These are phyloP conservation scores for Tiliacea aurago DNA, from an alignment of 2,888 invertebrate genomes.

Conservation along the genomic window DNA sequence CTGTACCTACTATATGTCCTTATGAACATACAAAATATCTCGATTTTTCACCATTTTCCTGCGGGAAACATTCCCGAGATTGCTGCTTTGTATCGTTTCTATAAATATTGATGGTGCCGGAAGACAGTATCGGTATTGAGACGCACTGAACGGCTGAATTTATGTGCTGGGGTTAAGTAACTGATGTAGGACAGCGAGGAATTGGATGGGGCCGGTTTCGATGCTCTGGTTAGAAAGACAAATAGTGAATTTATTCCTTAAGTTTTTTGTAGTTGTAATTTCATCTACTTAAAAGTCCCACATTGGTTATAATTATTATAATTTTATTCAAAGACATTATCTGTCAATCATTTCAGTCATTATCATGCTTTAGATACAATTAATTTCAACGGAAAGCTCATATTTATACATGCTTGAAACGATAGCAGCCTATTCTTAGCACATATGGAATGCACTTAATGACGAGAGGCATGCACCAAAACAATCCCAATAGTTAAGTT, in stretches of 20 bases:
- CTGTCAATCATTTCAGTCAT: not conserved
- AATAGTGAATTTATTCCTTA: not conserved
- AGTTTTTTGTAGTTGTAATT: not conserved
- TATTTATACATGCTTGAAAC: not conserved
- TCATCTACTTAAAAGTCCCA: not conserved
- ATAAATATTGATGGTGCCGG: constrained; percentile 45
- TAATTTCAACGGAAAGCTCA: not conserved
- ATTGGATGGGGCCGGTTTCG: constrained; percentile 13
- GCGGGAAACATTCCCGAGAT: constrained; percentile 14
- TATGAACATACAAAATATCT: constrained; percentile 10
- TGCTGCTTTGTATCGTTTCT: constrained; percentile 14
- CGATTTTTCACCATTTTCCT: constrained; percentile 23
- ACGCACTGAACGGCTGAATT: constrained; percentile 2
- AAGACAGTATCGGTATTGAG: constrained; percentile 20
- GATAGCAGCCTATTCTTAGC: not conserved
- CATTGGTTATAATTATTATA: not conserved
- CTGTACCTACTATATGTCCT: not conserved
- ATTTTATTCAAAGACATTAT: not conserved
- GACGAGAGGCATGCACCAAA: not conserved
- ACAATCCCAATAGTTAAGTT: constrained; percentile 11
- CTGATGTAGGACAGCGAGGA: not conserved
- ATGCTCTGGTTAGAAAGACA: not conserved
- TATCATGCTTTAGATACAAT: not conserved
- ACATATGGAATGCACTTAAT: constrained; percentile 6
- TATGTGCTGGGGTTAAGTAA: constrained; percentile 18